These are phyloP conservation scores for Chironomus tepperi DNA, from an alignment of 1,140 invertebrate genomes.

Conservation along the genomic window DNA sequence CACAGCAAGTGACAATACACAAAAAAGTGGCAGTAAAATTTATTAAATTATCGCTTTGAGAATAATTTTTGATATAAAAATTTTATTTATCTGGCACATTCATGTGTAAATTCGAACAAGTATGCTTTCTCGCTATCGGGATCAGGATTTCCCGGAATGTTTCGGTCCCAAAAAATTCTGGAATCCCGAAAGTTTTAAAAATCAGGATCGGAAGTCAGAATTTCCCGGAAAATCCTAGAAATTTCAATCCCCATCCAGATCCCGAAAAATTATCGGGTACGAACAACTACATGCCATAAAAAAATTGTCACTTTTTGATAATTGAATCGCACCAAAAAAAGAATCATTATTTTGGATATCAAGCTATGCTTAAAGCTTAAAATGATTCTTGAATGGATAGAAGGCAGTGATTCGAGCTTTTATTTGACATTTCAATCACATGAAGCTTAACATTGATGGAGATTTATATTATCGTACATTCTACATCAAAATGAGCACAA, in stretches of 20 bases:
- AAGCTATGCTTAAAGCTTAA: background rate
- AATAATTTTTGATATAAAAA: background rate
- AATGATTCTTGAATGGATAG: background rate
- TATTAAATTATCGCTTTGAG: background rate
- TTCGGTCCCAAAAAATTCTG: too few relatives aligned
- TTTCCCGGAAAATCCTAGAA: too few relatives aligned
- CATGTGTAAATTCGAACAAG: too few relatives aligned
- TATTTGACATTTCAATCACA: background rate
- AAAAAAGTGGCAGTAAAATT: background rate
- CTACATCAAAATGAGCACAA: background rate
- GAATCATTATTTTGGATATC: background rate
- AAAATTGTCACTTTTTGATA: slow-evolving; percentile 3
- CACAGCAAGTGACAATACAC: background rate
- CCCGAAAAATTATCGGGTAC: too few relatives aligned
- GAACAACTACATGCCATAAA: background rate
- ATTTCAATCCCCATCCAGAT: too few relatives aligned
- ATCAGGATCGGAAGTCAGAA: too few relatives aligned
- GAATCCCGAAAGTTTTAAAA: too few relatives aligned
- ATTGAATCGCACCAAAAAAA: background rate
- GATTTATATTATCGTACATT: background rate
- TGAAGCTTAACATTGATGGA: background rate
- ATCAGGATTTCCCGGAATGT: too few relatives aligned
- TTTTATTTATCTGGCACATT: background rate
- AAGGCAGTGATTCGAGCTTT: background rate
- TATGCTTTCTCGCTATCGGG: too few relatives aligned